These are phyloP conservation scores for Bubo bubo DNA, from an alignment of 2,113 vertebrate species.

Conservation along the genomic window DNA sequence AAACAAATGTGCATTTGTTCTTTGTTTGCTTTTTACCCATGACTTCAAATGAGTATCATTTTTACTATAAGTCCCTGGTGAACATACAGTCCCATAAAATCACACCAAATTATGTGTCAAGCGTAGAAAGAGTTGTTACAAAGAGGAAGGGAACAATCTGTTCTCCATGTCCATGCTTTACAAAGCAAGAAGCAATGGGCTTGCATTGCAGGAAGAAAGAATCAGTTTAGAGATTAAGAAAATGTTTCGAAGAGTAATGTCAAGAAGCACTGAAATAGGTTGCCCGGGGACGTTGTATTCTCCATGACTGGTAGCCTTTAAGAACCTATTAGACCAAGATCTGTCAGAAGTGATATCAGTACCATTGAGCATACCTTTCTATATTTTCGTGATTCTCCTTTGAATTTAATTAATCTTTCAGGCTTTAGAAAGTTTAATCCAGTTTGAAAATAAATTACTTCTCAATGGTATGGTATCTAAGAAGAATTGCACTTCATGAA, in stretches of 20 bases:
- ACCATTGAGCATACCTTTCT: neutral
- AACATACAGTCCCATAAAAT: conserved; percentile 26
- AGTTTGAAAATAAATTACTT: neutral
- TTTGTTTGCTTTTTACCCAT: conserved; percentile 59
- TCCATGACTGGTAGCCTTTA: neutral
- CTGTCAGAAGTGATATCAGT: neutral
- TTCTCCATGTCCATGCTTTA: neutral
- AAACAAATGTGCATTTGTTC: conserved; percentile 77
- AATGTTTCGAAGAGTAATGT: neutral
- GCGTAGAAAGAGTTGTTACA: neutral
- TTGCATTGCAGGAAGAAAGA: neutral
- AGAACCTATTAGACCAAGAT: neutral
- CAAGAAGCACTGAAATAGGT: neutral
- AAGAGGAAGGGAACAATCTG: neutral
- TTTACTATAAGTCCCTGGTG: conserved; percentile 21
- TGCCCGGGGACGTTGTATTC: neutral
- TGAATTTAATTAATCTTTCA: conserved; percentile 9
- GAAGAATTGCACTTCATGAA: neutral
- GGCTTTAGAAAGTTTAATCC: neutral
- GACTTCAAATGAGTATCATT: conserved; percentile 51
- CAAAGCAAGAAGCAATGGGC: neutral
- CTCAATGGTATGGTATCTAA: neutral
- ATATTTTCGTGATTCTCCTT: conserved; percentile 8
- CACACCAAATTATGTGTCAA: neutral
- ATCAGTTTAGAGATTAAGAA: neutral